Evolutionary conservation across 2,888 invertebrate genomes (phyloP), one percentile per base, ranked within the genome.

Genomic region (Agrotis ipsilon): DNA sequence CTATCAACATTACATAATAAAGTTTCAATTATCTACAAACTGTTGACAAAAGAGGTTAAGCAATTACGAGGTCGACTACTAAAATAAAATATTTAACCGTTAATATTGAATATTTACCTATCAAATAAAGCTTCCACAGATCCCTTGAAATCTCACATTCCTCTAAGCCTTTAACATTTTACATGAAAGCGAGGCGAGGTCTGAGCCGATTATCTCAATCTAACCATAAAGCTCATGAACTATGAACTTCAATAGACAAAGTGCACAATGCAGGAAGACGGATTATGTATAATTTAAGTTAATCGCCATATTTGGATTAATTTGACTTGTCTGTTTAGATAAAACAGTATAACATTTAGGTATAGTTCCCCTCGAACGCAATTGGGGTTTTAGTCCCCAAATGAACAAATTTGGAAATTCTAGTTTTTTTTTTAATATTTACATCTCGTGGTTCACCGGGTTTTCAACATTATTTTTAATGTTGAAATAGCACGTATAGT

Each of bases 201-300:
- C 46, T 13, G 21, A 64, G 21, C 16, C 45, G 13, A 75, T 75
- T 62, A 74, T 68, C 62, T 75, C 57, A 52, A 62, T 62, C 21
- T 43, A 75, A 21, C 45, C 39, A 32, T 60, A 64, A 81, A 64
- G 59, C 64, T 24, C 24, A 45, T 82, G 80, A 85, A 78, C 81
- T 80, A 6, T 84, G 75, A 79, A 80, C 83, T 86, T 86, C 78
- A 59, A 39, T 19, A 43, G n/a, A 46, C 21, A 67, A 70, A 75
- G 32, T 48, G 46, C 27, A 58, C 68, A 52, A 46, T 58, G 19
- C 39, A 62, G 48, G 65, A 66, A 72, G 52, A 43, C 16, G 19
- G 39, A 75, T 59, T 51, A 61, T 39, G 32, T 61, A 66, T 52
- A 52, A 65, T 54, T 62, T 58, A 51, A 45, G 19, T 0, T 65